Evolutionary conservation across 1,140 invertebrate species (phyloP), one percentile per base, ranked within the genome.

Genomic region (Eumaeus atala): DNA sequence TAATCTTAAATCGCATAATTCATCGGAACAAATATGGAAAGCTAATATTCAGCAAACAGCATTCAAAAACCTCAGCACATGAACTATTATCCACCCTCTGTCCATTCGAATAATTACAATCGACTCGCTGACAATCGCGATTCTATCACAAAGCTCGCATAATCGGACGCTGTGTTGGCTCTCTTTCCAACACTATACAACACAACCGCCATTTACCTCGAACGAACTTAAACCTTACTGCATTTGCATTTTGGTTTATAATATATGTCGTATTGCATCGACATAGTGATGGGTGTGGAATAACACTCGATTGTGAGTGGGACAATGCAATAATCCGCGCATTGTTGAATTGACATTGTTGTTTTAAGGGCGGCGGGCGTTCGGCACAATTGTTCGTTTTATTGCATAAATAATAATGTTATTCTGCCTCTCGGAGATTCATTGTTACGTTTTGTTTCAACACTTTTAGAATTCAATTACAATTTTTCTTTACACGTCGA

Each of bases 401-500:
- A 85, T 85, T 83, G 78, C 79, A 83, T 85, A 85, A 85, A 85
- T 85, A 84, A 84, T 84, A 85, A 83, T 80, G 71, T 85, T 85
- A 82, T 80, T 78, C 72, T 71, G 71, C 66, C 67, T 77, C 70
- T 67, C 58, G 66, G 66, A 65, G 61, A 72, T 74, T 74, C 70
- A 81, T 80, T 78, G 77, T 80, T 66, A 60, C 63, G 63, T 77
- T 80, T 71, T 77, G 68, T 72, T 67, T 55, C 60, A 67, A 68
- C 67, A 76, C 67, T 77, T 72, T 71, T 67, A 66, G 55, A 61
- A 62, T 67, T 67, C 51, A 58, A 66, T 63, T 54, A 56, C 51
- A 64, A 63, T 64, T 66, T 63, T 44, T 54, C n/a, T 16, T 16
- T 42, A 42, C 10, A 16, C 14, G 36, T 36, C 17, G 17, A 18